phyloP scores from a whole-genome alignment of 2,797 vertebrate genomes.

The Arvicola amphibius region DNA sequence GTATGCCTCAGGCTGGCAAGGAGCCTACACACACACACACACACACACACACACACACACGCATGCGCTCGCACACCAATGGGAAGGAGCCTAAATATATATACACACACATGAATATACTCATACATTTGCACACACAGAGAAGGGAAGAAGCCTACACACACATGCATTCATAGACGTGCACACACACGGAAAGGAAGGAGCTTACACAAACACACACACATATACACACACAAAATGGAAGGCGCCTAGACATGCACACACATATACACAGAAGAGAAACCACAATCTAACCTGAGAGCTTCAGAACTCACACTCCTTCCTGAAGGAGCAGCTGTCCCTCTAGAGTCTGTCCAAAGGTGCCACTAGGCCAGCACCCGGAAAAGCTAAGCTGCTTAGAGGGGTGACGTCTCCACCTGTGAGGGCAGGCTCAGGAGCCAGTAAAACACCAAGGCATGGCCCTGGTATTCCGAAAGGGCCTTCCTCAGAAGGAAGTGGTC shows the following conservation, averaged over 20 bases:
- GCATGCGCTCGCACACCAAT: too few species aligned
- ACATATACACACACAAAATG: not conserved
- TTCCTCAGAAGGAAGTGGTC: not conserved
- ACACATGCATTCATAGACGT: not conserved
- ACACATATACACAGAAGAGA: not conserved
- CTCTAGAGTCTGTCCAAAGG: conserved; percentile 39
- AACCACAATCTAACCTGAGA: conserved; percentile 45
- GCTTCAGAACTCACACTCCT: conserved; percentile 61
- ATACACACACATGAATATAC: not conserved
- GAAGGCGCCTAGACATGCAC: not conserved
- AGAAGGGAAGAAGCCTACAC: not conserved
- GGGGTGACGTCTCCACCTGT: not conserved
- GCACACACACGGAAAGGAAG: not conserved
- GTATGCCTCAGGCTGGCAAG: conserved; percentile 36
- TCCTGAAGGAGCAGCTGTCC: conserved; percentile 46
- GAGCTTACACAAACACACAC: too few species aligned
- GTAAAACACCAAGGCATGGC: not conserved
- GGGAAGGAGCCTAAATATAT: not conserved
- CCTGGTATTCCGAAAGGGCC: not conserved
- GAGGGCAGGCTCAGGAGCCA: not conserved
- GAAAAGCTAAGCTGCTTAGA: not conserved
- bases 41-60: not conserved
- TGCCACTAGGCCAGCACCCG: not conserved
- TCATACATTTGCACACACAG: not conserved
- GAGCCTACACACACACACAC: conserved; percentile 19